Base-by-base conservation (phyloP, 1,140 invertebrate genomes). In the Atta texana region DNA sequence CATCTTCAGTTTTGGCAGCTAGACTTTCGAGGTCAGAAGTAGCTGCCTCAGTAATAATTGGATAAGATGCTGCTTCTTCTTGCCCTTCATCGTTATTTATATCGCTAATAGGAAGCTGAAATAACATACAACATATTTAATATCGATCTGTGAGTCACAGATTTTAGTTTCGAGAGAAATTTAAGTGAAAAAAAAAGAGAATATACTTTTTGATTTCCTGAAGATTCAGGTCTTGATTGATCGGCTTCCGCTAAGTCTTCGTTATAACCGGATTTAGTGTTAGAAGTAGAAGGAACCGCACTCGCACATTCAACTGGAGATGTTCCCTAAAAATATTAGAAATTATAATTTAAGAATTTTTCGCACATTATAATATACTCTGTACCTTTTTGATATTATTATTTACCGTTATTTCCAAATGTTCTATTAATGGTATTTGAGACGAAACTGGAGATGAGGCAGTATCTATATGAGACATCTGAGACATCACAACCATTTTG, bases 231-330 rank as follows among this genome's bases (percentile, higher is more conserved):
- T 63, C 93, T 90, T 3, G 94, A 94, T 86, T 96, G 96, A 92
- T 96, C 96, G 51, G 96, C 96, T 89, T 96, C 96, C 4, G 96
- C 96, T 16, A 96, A 89, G 75, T 96, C 96, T 78, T 94, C 95
- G 84, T 96, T 93, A 68, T 92, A 93, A 21, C 90, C 92, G n/a
- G 92, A 75, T 72, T 92, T 92, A 34, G 85, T 51, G 7, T 59
- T 34, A 69, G 88, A 87, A 64, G 64, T 63, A 2, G 86, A 76
- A 57, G 89, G 87, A 7, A 89, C 8, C 51, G 61, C 34, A 75
- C 66, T 87, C 8, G 86, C 64, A 68, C 85, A 87, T 4, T 90
- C 88, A 53, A 80, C 53, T 10, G 85, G 75, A 18, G 88, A 82
- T 61, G 86, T 61, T 55, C 55, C 87, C 91, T 93, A 21, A 71